A percentile compares a stretch with the other conserved stretches of the same genome.
phyloP scores from a whole-genome alignment of 2,888 invertebrate species.

The Caenorhabditis sinica region DNA sequence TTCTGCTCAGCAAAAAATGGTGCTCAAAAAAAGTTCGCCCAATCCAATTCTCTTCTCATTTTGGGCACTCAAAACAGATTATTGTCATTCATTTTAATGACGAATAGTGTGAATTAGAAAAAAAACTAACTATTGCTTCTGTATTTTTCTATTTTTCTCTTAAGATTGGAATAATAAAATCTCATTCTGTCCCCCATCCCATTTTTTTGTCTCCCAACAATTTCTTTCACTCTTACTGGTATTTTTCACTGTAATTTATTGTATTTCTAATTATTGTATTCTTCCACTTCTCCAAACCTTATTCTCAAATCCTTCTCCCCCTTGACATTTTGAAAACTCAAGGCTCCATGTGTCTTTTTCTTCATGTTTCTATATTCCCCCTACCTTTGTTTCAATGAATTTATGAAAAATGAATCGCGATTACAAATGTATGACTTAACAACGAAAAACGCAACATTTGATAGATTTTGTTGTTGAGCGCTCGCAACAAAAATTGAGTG shows the following conservation, averaged over 20 bases:
- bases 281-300: background rate
- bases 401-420: conserved; percentile 10
- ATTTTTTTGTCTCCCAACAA: background rate
- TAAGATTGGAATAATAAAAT: conserved; percentile 48
- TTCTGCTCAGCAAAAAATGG: conserved; percentile 63
- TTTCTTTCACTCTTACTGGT: conserved; percentile 48
- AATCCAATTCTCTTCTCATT: too few relatives aligned
- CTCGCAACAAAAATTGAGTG: background rate
- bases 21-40: conserved; percentile 54
- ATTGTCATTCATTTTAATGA: background rate
- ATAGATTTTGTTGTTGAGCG: background rate
- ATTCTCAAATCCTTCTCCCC: background rate
- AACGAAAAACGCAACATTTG: conserved; percentile 16
- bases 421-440: conserved; percentile 1
- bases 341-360: conserved; percentile 27
- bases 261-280: background rate
- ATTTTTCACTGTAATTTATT: conserved; percentile 18
- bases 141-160: background rate
- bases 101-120: conserved; percentile 56
- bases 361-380: too few relatives aligned
- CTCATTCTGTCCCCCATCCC: conserved; percentile 13
- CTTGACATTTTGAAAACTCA: conserved; percentile 54
- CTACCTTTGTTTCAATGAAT: conserved; percentile 31
- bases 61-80: too few relatives aligned
- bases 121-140: conserved; percentile 14